Conservation (phyloP, 2,888 invertebrate genomes). For the Cantharis nigra region DNA sequence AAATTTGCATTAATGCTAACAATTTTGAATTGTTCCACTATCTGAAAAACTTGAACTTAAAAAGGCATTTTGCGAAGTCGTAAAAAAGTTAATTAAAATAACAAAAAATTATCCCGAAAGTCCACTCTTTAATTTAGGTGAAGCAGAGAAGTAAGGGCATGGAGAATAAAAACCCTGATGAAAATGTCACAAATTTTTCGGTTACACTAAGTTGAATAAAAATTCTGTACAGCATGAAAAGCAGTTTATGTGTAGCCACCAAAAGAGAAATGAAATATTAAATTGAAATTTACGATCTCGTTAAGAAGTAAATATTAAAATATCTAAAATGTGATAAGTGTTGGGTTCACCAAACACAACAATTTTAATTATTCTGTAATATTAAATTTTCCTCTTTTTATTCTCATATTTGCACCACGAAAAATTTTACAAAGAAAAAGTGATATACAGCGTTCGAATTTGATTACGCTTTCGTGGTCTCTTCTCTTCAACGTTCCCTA, state of each 20-base stretch:
- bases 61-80: neutral
- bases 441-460: neutral
- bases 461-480: neutral
- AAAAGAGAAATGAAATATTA: neutral
- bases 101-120: neutral
- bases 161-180: neutral
- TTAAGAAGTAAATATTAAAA: neutral
- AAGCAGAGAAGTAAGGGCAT: neutral
- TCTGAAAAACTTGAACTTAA: neutral
- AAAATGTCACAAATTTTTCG: neutral
- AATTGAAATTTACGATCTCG: neutral
- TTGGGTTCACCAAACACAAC: neutral
- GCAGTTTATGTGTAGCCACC: neutral
- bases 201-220: neutral
- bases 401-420: too few relatives aligned
- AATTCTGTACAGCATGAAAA: neutral
- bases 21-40: neutral
- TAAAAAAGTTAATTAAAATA: neutral
- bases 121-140: neutral
- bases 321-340: neutral
- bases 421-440: neutral
- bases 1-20: slow-evolving; percentile 27
- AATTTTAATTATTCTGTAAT: neutral
- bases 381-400: neutral
- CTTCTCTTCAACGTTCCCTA: neutral